phyloP scores from a whole-genome alignment of 1,140 invertebrate genomes.

The Drosophila rhopaloa region DNA sequence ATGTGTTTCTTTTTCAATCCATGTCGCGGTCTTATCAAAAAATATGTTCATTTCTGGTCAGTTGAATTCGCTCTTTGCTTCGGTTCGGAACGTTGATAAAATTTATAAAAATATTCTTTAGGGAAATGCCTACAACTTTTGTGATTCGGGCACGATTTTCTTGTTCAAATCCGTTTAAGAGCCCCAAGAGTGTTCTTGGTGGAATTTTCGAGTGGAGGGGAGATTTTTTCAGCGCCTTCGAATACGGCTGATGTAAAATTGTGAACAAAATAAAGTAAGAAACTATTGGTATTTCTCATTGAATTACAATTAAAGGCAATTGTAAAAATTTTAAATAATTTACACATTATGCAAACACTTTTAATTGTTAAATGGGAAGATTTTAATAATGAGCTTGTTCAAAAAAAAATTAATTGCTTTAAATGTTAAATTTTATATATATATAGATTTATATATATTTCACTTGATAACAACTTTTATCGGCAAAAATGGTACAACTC shows the following conservation, averaged over 20 bases:
- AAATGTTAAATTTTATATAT: too few species aligned
- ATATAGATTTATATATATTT: too few species aligned
- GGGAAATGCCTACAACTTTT: constrained; percentile 68
- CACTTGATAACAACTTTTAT: too few species aligned
- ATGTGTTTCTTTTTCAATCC: constrained; percentile 7
- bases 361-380: neutral
- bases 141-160: constrained; percentile 24
- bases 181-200: constrained; percentile 4
- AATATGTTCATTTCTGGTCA: constrained; percentile 9
- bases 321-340: too few species aligned
- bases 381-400: neutral
- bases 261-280: neutral
- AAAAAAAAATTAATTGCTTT: too few species aligned
- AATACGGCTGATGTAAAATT: constrained; percentile 56
- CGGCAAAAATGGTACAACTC: too few species aligned
- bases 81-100: constrained; percentile 28
- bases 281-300: neutral
- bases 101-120: constrained; percentile 1
- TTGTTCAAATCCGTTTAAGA: constrained; percentile 25
- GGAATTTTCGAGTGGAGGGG: constrained; percentile 3
- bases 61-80: constrained; percentile 39
- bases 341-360: too few species aligned
- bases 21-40: neutral
- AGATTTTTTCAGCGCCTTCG: constrained; percentile 30
- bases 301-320: too few species aligned